Base-by-base conservation (phyloP, 2,113 vertebrate genomes). In the Rhizomys pruinosus region DNA sequence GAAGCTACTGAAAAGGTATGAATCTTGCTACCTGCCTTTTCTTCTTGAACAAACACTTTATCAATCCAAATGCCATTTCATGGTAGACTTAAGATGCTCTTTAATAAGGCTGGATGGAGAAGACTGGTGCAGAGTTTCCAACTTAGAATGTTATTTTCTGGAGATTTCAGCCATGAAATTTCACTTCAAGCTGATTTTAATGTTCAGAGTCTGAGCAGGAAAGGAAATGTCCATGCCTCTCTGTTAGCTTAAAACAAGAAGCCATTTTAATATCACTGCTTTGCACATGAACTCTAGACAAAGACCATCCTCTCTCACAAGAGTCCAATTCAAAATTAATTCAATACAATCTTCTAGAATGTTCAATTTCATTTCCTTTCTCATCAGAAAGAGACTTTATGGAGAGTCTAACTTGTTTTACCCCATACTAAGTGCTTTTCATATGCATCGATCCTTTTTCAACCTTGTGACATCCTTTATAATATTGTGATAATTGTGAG, bases 141-240 rank as follows among this genome's bases (percentile, higher is more conserved):
- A 76, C 34, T 87, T 57, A 57, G 12, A 82, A 42, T 88, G 90
- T 68, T 91, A 88, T 94, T 96, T 96, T 95, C 96, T 93, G 80
- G 69, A n/a, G 39, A 64, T 72, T 74, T 97, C 94, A 95, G 87
- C 90, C 93, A 94, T 90, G 92, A 90, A 93, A 95, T 93, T 95
- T 89, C 47, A 82, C 90, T 93, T 68, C 32, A 79, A 82, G 88
- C 90, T 89, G 37, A 95, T 90, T 95, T 95, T 44, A 91, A 23
- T 68, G 90, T 6, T 32, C 61, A 37, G 68, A 84, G 55, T 93
- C 78, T 79, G 19, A 87, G 89, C 73, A 57, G 52, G 63, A 90
- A 93, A 44, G 87, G 84, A 69, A 92, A 79, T 74, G 27, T 95
- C 80, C 42, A 34, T 71, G 59, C 64, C 77, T 82, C 90, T 89